Percentiles rank a stretch among this genome's conserved stretches.
Conservation (phyloP, 1,140 invertebrate genomes). For the Chlorops oryzae region DNA sequence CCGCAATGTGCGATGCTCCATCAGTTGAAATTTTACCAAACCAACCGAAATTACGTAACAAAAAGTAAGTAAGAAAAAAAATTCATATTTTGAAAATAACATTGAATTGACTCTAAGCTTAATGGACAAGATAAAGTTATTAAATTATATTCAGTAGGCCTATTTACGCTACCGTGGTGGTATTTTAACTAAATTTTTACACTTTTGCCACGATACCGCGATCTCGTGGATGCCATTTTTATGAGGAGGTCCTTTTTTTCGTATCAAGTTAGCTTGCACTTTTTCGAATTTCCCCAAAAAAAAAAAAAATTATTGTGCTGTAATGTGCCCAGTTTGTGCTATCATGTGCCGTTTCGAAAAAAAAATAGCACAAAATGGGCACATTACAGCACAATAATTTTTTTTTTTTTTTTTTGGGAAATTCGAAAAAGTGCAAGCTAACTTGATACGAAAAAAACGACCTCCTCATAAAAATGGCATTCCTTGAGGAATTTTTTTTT, state of each 20-base stretch:
- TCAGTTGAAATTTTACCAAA: slow-evolving; percentile 42
- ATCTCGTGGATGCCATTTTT: not conserved
- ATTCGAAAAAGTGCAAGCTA: too few relatives aligned
- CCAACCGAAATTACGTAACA: slow-evolving; percentile 30
- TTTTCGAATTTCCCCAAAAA: too few relatives aligned
- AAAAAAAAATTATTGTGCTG: too few relatives aligned
- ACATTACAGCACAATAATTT: too few relatives aligned
- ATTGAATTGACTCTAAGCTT: not conserved
- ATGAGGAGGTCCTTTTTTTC: not conserved
- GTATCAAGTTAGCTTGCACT: not conserved
- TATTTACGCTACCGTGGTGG: not conserved
- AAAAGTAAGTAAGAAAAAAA: slow-evolving; percentile 29
- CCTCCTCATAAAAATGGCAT: too few relatives aligned
- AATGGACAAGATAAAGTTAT: not conserved
- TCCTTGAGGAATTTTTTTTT: too few relatives aligned
- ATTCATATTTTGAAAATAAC: not conserved
- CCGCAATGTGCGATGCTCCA: slow-evolving; percentile 41
- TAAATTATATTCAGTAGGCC: not conserved
- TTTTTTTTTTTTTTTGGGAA: too few relatives aligned
- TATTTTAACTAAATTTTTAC: not conserved
- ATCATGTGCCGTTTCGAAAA: too few relatives aligned
- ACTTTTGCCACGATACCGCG: not conserved
- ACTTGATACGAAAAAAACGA: too few relatives aligned
- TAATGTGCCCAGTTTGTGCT: too few relatives aligned
- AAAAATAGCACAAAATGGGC: too few relatives aligned